Evolutionary conservation across 2,888 invertebrate species (phyloP).

Genomic region (Neoitamus cyanurus): DNA sequence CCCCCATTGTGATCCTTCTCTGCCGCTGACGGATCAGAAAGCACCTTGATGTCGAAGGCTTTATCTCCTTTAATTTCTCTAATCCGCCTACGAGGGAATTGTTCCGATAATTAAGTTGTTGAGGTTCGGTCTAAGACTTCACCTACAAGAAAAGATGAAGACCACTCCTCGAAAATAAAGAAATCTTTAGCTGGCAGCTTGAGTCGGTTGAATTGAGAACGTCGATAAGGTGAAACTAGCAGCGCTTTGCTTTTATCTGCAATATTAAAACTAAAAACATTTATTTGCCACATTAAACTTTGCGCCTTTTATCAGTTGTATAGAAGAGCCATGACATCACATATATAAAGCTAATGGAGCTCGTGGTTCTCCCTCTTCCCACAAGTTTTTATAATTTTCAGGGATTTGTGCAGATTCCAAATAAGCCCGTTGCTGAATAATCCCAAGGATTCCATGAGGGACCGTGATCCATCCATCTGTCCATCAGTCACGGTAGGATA

Average conservation of each 20-base stretch:
- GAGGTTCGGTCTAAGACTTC: background rate
- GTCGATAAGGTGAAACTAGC: background rate
- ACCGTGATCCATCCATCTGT: too few species aligned
- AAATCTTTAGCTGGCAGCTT: background rate
- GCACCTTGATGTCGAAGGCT: background rate
- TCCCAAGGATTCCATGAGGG: too few species aligned
- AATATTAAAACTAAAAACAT: too few species aligned
- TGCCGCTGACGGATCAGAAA: background rate
- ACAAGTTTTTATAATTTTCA: too few species aligned
- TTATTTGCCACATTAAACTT: too few species aligned
- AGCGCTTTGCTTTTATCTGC: background rate
- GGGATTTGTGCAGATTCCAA: too few species aligned
- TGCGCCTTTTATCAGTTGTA: too few species aligned
- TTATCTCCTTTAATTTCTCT: background rate
- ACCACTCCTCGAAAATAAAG: background rate
- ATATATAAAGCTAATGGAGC: too few species aligned
- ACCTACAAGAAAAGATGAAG: background rate
- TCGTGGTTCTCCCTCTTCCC: too few species aligned
- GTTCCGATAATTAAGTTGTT: background rate
- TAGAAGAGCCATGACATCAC: too few species aligned
- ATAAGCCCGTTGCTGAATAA: too few species aligned
- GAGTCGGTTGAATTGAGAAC: background rate
- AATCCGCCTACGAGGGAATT: background rate
- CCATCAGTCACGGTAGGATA: too few species aligned
- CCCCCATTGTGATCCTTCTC: background rate